Percentiles rank a stretch among this genome's conserved stretches.
Conservation (phyloP, 2,113 vertebrate species). For the Triplophysa dalaica region DNA sequence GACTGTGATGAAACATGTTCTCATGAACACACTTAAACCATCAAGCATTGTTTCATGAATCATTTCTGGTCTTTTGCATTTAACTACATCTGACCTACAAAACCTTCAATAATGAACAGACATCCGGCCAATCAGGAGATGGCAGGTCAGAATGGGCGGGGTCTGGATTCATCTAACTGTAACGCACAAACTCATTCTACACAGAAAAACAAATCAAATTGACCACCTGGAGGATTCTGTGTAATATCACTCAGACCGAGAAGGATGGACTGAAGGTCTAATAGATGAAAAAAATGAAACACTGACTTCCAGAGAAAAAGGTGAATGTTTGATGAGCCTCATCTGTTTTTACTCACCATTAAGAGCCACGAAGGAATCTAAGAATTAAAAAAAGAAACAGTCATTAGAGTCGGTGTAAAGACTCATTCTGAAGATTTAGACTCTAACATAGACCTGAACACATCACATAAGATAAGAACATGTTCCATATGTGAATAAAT, state of each 20-base stretch:
- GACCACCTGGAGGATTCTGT: constrained; percentile 79
- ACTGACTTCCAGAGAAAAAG: neutral
- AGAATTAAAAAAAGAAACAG: constrained; percentile 53
- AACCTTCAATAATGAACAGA: constrained; percentile 72
- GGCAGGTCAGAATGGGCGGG: constrained; percentile 70
- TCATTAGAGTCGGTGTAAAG: too few relatives aligned
- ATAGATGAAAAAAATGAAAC: constrained; percentile 51
- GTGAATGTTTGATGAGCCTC: constrained; percentile 4
- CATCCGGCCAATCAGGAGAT: constrained; percentile 79
- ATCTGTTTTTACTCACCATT: constrained; percentile 79
- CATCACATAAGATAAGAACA: too few relatives aligned
- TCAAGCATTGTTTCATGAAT: constrained; percentile 34
- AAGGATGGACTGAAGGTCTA: constrained; percentile 68
- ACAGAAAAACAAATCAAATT: constrained; percentile 62
- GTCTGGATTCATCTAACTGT: neutral
- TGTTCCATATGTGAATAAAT: too few relatives aligned
- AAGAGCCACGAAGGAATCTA: constrained; percentile 89
- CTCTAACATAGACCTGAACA: too few relatives aligned
- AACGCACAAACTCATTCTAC: neutral
- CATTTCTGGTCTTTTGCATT: constrained; percentile 57
- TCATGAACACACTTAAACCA: too few relatives aligned
- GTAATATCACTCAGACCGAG: constrained; percentile 84
- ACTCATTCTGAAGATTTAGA: too few relatives aligned
- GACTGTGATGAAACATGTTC: neutral
- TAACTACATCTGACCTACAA: constrained; percentile 70